Conservation (phyloP, 2,113 vertebrate species). For the Donacobius atricapilla region DNA sequence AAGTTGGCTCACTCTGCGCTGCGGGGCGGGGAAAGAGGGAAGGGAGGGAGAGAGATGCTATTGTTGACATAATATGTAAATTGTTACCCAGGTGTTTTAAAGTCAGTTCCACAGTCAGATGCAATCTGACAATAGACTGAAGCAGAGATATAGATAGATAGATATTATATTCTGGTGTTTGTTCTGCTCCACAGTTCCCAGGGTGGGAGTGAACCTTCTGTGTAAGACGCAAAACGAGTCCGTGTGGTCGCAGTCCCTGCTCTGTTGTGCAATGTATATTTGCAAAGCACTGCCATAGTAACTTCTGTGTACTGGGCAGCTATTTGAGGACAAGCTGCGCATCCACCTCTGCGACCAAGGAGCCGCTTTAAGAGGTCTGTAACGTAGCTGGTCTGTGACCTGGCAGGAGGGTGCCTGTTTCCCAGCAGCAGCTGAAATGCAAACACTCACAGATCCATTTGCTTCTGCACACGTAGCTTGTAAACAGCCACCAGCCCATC, state of each 20-base stretch:
- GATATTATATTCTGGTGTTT: not conserved
- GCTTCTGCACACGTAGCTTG: not conserved
- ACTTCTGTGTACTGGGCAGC: not conserved
- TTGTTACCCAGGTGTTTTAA: conserved; percentile 6
- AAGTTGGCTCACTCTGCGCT: not conserved
- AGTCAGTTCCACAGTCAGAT: not conserved
- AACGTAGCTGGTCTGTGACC: not conserved
- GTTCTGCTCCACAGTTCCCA: not conserved
- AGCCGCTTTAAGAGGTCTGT: not conserved
- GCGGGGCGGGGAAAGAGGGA: not conserved
- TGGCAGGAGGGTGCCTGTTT: not conserved
- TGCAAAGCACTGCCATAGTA: not conserved
- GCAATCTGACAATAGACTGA: not conserved
- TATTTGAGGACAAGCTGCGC: not conserved
- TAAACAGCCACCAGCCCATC: not conserved
- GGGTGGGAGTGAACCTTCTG: not conserved
- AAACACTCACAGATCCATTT: not conserved
- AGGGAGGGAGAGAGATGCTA: not conserved
- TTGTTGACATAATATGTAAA: not conserved
- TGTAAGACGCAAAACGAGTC: not conserved
- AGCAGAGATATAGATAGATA: not conserved
- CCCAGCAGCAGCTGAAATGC: conserved; percentile 12
- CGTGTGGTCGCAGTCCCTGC: accelerated
- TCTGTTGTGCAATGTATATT: not conserved
- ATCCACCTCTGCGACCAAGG: not conserved